Percentiles rank a stretch among this genome's conserved stretches.
phyloP scores from a whole-genome alignment of 2,797 vertebrate genomes.

The Austrolebias charrua region DNA sequence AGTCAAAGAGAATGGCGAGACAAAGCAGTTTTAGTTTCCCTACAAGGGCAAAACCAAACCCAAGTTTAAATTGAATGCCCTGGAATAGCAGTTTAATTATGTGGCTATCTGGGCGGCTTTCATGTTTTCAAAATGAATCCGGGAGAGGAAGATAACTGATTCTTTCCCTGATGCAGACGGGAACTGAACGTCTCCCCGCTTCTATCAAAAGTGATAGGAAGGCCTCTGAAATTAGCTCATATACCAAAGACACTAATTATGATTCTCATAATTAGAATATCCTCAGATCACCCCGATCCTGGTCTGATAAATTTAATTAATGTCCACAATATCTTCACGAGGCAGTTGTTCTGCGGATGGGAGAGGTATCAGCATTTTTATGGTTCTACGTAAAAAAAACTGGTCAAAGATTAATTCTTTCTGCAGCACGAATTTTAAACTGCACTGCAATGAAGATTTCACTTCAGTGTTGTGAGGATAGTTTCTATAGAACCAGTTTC shows the following conservation, averaged over 20 bases:
- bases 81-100: conserved; percentile 78
- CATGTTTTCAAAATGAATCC: conserved; percentile 73
- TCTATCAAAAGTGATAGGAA: conserved; percentile 45
- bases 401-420: conserved; percentile 14
- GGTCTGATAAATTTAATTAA: conserved; percentile 66
- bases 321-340: conserved; percentile 24
- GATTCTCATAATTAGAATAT: conserved; percentile 65
- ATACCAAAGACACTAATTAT: conserved; percentile 64
- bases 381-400: conserved; percentile 19
- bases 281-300: conserved; percentile 59
- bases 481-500: background rate
- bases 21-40: conserved; percentile 63
- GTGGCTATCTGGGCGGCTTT: conserved; percentile 71
- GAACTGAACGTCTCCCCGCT: conserved; percentile 20
- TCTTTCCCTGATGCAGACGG: conserved; percentile 63
- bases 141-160: conserved; percentile 60
- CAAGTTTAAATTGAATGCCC: conserved; percentile 74
- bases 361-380: conserved; percentile 8
- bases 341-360: conserved; percentile 3
- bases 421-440: conserved; percentile 1
- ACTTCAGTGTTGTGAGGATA: background rate
- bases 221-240: conserved; percentile 52
- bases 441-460: conserved; percentile 1
- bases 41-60: conserved; percentile 59
- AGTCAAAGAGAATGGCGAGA: conserved; percentile 63